Base-by-base conservation (phyloP, 2,797 vertebrate species). In the Myotis vivesi region DNA sequence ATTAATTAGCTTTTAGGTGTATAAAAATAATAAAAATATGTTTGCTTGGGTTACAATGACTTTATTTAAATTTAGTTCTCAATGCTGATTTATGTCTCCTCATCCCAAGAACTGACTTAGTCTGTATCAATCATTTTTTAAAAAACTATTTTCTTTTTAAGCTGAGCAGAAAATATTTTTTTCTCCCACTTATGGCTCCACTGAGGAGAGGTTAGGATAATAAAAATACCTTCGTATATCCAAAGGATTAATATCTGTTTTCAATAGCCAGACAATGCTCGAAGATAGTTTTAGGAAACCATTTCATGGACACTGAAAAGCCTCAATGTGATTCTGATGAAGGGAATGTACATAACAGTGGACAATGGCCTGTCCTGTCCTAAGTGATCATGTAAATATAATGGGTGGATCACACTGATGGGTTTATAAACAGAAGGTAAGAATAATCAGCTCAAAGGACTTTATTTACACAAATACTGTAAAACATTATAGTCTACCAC, bases 11-110 rank as follows among this genome's bases (percentile, higher is more conserved):
- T 93, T 97, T 96, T 92, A 97, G 90, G 28, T 96, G 91, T 96
- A 95, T 53, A 93, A 88, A 68, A 89, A 88, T 33, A 89, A 90
- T 92, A 93, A 90, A 95, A 92, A n/a, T 83, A 66, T 88, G 4
- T 85, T 96, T 96, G 55, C 38, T 96, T 96, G 96, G 44, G 95
- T 96, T 94, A 94, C 11, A 97, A 57, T 62, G 5, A 91, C 77
- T 94, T 33, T 38, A 69, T 95, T 96, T 92, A 93, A 71, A 97
- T 77, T 25, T 89, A 73, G 81, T 41, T 87, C 12, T 71, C 81
- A 91, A 84, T 96, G 8, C 1, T 96, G 2, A 95, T 91, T 85
- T 96, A 90, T 87, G 95, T 95, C 89, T n/a, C 83, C 2, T 83
- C 13, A 95, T 92, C 23, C 92, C 17, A 91, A 95, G 20, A 8